Evolutionary conservation across 1,140 invertebrate genomes (phyloP), one percentile per base, ranked within the genome.

Genomic region (Drosophila arizonae): DNA sequence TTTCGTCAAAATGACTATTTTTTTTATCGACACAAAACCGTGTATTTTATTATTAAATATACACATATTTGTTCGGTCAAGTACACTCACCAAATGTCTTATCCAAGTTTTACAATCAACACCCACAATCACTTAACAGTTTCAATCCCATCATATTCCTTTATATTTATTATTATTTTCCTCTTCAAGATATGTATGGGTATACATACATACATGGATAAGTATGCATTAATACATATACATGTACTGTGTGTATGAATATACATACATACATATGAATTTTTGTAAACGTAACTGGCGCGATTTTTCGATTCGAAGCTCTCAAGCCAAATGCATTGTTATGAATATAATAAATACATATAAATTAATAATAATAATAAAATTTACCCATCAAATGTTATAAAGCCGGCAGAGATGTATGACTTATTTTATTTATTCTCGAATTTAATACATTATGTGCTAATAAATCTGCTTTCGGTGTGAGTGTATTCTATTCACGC

Each of bases 91-190:
- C 61, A 57, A 26, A 70, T 30, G 41, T 56, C 41, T 54, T 50
- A 63, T 71, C 72, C 61, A 65, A 39, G 21, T 64, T 48, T 1
- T 46, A 55, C 39, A 63, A 64, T 64, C 33, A 56, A 52, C 52
- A 57, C 51, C 24, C n/a, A 30, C 51, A 71, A 64, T 63, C 41
- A 61, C 41, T 45, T 57, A 57, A 70, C 46, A 57, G 45, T 58
- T 52, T 21, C 24, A 58, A 70, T 74, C 50, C 45, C 43, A 58
- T 45, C 67, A 74, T 74, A 54, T 70, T 64, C 46, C 45, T 15
- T 39, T 70, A 46, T 58, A 39, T 9, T 50, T 61, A 56, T 57
- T 58, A 26, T 43, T 58, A 43, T 45, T 69, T 52, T 64, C 51
- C 28, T 26, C 52, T 30, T 56, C 30, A 21, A 68, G 24, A 17